These are phyloP conservation scores for Microchirus variegatus DNA, from an alignment of 2,797 vertebrate species.

Conservation along the genomic window DNA sequence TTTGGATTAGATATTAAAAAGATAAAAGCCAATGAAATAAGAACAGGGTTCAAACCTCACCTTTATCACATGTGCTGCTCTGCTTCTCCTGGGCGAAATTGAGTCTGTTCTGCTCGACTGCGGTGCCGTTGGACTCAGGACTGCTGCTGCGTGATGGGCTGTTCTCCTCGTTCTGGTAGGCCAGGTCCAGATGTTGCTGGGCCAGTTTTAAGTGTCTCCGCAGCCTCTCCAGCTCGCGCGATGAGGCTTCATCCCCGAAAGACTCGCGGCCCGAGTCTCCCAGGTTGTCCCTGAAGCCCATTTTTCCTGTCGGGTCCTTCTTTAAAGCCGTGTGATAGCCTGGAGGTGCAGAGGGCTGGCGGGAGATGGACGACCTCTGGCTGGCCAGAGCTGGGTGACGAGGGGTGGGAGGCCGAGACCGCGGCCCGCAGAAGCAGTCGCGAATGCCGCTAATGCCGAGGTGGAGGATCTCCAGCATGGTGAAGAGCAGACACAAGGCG, in stretches of 20 bases:
- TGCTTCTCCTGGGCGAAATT: constrained; percentile 94
- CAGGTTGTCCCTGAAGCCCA: constrained; percentile 82
- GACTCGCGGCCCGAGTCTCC: constrained; percentile 77
- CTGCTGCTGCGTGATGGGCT: constrained; percentile 89
- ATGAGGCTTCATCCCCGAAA: constrained; percentile 76
- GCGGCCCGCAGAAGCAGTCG: constrained; percentile 78
- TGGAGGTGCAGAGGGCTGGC: constrained; percentile 86
- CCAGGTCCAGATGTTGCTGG: constrained; percentile 91
- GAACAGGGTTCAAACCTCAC: constrained; percentile 40
- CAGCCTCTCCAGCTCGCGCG: constrained; percentile 83
- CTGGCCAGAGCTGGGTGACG: constrained; percentile 38
- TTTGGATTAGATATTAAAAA: no score
- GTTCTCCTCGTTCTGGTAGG: constrained; percentile 84
- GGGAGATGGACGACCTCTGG: constrained; percentile 69
- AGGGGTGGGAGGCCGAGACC: constrained; percentile 40
- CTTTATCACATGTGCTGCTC: constrained; percentile 83
- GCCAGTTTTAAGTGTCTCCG: constrained; percentile 88
- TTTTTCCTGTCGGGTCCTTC: constrained; percentile 80
- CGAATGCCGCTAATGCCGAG: constrained; percentile 87
- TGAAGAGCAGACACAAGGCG: constrained; percentile 88
- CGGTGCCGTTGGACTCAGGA: constrained; percentile 90
- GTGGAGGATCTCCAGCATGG: constrained; percentile 88
- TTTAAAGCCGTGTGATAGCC: constrained; percentile 89
- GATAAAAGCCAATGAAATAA: neutral
- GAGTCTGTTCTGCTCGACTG: constrained; percentile 90